Evolutionary conservation across 2,888 invertebrate species (phyloP).

Genomic region (Tenthredo mesomela): DNA sequence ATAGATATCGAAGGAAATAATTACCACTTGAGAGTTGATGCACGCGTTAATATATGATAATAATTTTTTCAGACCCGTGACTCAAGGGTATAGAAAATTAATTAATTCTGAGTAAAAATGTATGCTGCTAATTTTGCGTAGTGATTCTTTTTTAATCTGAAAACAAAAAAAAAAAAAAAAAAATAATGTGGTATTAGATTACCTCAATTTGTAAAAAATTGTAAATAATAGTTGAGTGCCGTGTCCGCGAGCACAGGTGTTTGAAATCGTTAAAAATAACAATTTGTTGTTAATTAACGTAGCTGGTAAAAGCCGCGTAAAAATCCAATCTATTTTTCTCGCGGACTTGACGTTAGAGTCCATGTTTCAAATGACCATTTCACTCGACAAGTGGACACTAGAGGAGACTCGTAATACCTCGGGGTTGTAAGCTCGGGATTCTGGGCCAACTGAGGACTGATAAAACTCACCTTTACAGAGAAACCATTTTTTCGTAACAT

Average conservation of each 20-base stretch:
- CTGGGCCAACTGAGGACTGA: constrained; percentile 40
- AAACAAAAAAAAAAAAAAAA: not conserved
- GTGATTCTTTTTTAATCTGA: not conserved
- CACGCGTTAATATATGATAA: not conserved
- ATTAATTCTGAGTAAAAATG: not conserved
- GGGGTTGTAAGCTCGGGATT: constrained; percentile 39
- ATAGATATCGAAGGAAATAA: not conserved
- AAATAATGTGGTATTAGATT: not conserved
- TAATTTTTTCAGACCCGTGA: not conserved
- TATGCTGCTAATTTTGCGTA: not conserved
- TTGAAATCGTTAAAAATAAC: constrained; percentile 6
- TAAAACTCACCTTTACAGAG: constrained; percentile 30
- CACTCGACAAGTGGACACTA: constrained; percentile 41
- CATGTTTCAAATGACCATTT: constrained; percentile 26
- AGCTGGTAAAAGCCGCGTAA: not conserved
- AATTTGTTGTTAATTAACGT: not conserved
- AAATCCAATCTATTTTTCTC: constrained; percentile 33
- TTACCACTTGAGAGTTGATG: constrained; percentile 8
- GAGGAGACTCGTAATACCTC: constrained; percentile 32
- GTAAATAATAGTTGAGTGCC: not conserved
- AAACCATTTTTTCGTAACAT: constrained; percentile 5
- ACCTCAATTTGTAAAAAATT: not conserved
- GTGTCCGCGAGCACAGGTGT: not conserved
- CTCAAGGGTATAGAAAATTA: not conserved
- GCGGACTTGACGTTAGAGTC: not conserved